Conservation (phyloP, 2,113 vertebrate species). For the Platysternon megacephalum region DNA sequence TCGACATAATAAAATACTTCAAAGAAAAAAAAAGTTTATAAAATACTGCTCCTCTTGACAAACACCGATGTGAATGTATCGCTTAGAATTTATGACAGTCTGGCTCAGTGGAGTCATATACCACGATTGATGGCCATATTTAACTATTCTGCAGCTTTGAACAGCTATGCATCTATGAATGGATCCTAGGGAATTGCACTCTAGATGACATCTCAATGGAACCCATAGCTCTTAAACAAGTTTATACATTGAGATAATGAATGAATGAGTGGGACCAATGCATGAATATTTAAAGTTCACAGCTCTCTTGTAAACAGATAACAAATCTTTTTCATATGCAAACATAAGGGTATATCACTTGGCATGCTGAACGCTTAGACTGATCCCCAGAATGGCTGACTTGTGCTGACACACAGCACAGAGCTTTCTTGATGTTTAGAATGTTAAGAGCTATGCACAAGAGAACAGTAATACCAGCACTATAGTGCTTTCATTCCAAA, state of each 20-base stretch:
- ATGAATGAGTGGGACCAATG: conserved; percentile 45
- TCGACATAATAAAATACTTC: conserved; percentile 28
- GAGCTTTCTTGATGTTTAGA: neutral
- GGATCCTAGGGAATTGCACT: conserved; percentile 55
- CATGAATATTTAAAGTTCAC: conserved; percentile 71
- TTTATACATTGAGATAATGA: conserved; percentile 56
- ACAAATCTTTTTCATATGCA: conserved; percentile 58
- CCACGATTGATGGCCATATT: conserved; percentile 57
- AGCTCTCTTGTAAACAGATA: conserved; percentile 60
- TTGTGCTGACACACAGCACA: conserved; percentile 6
- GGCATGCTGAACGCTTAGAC: conserved; percentile 4
- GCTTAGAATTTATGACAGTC: conserved; percentile 45
- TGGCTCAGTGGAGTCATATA: conserved; percentile 25
- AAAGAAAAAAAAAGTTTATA: conserved; percentile 11
- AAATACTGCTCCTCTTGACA: neutral
- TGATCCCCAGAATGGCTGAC: neutral
- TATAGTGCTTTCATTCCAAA: neutral
- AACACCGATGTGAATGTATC: conserved; percentile 1
- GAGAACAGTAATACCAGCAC: neutral
- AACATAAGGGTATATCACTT: conserved; percentile 11
- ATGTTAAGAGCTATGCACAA: neutral
- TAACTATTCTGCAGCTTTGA: conserved; percentile 44
- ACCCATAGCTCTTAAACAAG: conserved; percentile 31
- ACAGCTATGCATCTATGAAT: conserved; percentile 41
- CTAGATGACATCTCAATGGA: conserved; percentile 70